Conservation (phyloP, 1,140 invertebrate species). For the Caenorhabditis brenneri region DNA sequence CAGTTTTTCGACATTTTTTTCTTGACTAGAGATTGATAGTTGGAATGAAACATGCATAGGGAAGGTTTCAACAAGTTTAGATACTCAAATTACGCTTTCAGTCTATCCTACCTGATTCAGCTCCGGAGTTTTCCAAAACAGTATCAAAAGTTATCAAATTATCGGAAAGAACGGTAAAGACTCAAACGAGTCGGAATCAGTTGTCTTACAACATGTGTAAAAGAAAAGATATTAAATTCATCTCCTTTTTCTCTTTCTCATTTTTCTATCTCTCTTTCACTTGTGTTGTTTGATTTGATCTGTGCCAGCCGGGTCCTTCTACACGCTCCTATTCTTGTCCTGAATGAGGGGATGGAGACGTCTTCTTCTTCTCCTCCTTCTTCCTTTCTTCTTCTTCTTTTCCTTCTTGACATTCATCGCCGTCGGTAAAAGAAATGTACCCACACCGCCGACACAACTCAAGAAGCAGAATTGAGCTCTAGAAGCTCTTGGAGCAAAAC, state of each 20-base stretch:
- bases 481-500: slow-evolving; percentile 37
- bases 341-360: slow-evolving; percentile 3
- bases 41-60: too few relatives aligned
- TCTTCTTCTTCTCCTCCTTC: slow-evolving; percentile 37
- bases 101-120: too few relatives aligned
- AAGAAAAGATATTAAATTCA: slow-evolving; percentile 15
- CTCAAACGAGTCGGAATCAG: too few relatives aligned
- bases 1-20: too few relatives aligned
- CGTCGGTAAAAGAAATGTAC: slow-evolving; percentile 34
- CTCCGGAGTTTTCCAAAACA: too few relatives aligned
- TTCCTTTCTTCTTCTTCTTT: slow-evolving; percentile 7
- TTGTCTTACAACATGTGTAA: not conserved
- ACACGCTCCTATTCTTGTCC: slow-evolving; percentile 43
- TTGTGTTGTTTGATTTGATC: slow-evolving; percentile 40
- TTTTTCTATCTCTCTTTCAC: not conserved
- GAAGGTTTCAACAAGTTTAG: too few relatives aligned
- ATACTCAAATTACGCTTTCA: too few relatives aligned
- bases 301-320: slow-evolving; percentile 39
- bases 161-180: not conserved
- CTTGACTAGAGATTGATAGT: too few relatives aligned
- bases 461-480: slow-evolving; percentile 33
- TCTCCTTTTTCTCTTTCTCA: not conserved
- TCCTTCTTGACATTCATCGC: slow-evolving; percentile 43
- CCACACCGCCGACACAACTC: slow-evolving; percentile 38
- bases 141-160: too few relatives aligned